A percentile compares a stretch with the other conserved stretches of the same genome.
These are phyloP conservation scores for Balaeniceps rex DNA, from an alignment of 2,113 vertebrate species.

Conservation along the genomic window DNA sequence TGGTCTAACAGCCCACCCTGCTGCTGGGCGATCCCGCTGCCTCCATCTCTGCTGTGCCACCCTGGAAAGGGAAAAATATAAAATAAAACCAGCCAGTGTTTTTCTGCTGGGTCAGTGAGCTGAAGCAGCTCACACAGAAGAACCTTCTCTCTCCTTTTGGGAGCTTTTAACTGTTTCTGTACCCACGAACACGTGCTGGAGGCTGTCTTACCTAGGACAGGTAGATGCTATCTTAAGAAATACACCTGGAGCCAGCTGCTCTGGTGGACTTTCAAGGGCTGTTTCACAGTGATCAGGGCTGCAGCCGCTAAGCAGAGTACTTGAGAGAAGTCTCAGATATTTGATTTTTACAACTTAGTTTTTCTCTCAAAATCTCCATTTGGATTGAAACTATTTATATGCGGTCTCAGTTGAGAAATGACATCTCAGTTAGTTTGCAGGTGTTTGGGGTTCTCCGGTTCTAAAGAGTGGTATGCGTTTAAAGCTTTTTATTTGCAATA, in stretches of 20 bases:
- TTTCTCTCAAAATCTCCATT: neutral
- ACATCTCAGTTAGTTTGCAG: neutral
- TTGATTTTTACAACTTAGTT: neutral
- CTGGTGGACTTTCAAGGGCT: neutral
- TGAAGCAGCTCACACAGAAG: neutral
- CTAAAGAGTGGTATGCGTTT: neutral
- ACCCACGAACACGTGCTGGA: neutral
- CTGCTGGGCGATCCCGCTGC: neutral
- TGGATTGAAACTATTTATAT: neutral
- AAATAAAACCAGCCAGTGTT: neutral
- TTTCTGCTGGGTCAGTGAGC: neutral
- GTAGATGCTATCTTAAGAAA: neutral
- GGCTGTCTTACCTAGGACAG: neutral
- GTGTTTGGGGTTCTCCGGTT: neutral
- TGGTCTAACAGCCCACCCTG: neutral
- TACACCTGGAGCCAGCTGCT: neutral
- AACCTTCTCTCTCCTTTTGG: neutral
- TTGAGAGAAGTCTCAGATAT: neutral
- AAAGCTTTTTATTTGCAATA: neutral
- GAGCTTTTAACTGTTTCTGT: neutral
- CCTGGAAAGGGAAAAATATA: neutral
- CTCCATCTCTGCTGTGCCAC: neutral
- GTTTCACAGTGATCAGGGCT: neutral
- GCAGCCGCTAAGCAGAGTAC: neutral
- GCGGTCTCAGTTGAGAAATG: neutral